phyloP scores from a whole-genome alignment of 1,140 invertebrate species.

The Magallana gigas region DNA sequence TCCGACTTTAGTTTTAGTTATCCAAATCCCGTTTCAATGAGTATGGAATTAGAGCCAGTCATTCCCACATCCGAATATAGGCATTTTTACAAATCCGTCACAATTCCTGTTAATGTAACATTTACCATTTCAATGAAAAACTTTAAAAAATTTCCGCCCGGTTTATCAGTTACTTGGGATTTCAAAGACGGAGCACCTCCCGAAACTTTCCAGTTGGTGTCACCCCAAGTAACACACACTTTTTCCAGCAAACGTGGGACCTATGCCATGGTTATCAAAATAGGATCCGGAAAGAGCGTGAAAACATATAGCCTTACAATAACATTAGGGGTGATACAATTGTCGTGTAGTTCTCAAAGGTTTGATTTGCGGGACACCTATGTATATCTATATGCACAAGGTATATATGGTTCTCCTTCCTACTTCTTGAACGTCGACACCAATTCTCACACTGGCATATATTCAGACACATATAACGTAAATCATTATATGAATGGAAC shows the following conservation, averaged over 20 bases:
- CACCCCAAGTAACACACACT: neutral
- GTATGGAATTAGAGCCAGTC: neutral
- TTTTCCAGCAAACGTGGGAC: neutral
- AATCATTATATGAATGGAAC: neutral
- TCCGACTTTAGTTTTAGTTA: neutral
- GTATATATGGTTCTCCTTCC: neutral
- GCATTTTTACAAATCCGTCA: neutral
- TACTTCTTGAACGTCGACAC: neutral
- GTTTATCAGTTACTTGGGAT: neutral
- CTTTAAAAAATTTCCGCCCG: neutral
- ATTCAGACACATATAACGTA: neutral
- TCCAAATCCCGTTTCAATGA: neutral
- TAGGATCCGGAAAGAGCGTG: neutral
- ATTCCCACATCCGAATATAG: neutral
- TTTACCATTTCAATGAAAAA: neutral
- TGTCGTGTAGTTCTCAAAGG: neutral
- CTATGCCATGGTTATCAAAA: neutral
- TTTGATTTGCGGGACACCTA: neutral
- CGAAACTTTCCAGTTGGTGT: neutral
- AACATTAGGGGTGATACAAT: constrained; percentile 7
- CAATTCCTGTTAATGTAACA: neutral
- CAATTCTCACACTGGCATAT: neutral
- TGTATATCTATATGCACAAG: neutral
- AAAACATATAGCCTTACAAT: neutral
- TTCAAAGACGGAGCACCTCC: neutral